These are phyloP conservation scores for Lacerta agilis DNA, from an alignment of 2,797 vertebrate species.

Conservation along the genomic window DNA sequence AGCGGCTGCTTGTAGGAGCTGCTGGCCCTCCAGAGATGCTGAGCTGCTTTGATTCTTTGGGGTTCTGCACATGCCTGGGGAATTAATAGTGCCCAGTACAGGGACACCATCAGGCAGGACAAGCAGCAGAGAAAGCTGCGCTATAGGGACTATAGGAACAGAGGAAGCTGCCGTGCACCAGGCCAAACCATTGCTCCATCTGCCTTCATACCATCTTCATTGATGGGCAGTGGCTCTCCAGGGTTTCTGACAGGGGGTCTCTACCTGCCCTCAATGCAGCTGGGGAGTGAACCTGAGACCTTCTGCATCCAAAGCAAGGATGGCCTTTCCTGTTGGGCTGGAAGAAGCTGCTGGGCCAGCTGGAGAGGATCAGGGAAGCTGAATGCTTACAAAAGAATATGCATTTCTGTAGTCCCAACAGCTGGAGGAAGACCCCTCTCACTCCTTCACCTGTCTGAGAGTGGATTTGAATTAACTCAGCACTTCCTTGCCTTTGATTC, in stretches of 20 bases:
- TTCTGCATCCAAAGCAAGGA: too few species aligned
- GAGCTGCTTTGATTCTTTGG: background rate
- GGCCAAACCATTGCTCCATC: too few species aligned
- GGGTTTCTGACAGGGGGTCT: too few species aligned
- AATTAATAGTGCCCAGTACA: background rate
- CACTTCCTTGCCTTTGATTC: conserved; percentile 6
- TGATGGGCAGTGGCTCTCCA: too few species aligned
- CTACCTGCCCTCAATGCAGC: too few species aligned
- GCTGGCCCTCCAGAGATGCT: background rate
- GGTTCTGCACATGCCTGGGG: background rate
- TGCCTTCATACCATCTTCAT: too few species aligned
- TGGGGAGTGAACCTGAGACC: too few species aligned
- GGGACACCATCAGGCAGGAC: background rate
- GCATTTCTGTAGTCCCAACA: background rate
- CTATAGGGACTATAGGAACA: background rate
- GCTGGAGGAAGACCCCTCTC: background rate
- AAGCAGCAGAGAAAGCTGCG: background rate
- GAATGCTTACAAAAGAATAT: background rate
- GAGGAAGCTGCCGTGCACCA: too few species aligned
- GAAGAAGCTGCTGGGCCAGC: background rate
- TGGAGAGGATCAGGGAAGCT: background rate
- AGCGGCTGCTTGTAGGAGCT: background rate
- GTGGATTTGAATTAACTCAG: background rate
- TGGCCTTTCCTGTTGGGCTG: background rate
- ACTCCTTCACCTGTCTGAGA: background rate